Conservation (phyloP, 2,113 vertebrate genomes). For the Hippocampus guttulatus region DNA sequence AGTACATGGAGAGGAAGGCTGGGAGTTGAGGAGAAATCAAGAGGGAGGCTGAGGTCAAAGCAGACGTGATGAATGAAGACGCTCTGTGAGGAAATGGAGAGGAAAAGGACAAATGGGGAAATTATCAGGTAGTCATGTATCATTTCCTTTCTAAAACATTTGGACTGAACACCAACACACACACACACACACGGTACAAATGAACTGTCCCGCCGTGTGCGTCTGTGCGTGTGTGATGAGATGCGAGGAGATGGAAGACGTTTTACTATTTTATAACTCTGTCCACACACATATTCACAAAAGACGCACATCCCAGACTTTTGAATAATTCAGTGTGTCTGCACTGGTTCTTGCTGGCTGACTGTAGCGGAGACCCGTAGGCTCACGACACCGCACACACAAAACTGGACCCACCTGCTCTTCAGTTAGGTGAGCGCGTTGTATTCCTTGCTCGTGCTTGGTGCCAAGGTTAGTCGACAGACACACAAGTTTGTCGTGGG, state of each 20-base stretch:
- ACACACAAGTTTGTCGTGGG: neutral
- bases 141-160: slow-evolving; percentile 30
- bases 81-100: slow-evolving; percentile 19
- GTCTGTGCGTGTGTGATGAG: slow-evolving; percentile 42
- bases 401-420: slow-evolving; percentile 30
- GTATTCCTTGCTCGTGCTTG: slow-evolving; percentile 4
- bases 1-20: slow-evolving; percentile 12
- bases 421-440: slow-evolving; percentile 13
- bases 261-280: slow-evolving; percentile 66
- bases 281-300: slow-evolving; percentile 35
- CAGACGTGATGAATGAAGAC: slow-evolving; percentile 47
- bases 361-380: slow-evolving; percentile 34
- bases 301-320: slow-evolving; percentile 44
- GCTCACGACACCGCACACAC: slow-evolving; percentile 16
- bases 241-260: slow-evolving; percentile 48
- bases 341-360: slow-evolving; percentile 33
- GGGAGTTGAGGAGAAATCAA: slow-evolving; percentile 13
- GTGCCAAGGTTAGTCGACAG: slow-evolving; percentile 8
- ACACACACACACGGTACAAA: neutral
- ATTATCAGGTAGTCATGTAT: slow-evolving; percentile 23
- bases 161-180: slow-evolving; percentile 15
- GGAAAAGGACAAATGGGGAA: slow-evolving; percentile 21
- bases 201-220: slow-evolving; percentile 28
- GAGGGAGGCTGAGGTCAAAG: slow-evolving; percentile 27
- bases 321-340: slow-evolving; percentile 69